Conservation (phyloP, 1,140 invertebrate species). For the Pantala flavescens region DNA sequence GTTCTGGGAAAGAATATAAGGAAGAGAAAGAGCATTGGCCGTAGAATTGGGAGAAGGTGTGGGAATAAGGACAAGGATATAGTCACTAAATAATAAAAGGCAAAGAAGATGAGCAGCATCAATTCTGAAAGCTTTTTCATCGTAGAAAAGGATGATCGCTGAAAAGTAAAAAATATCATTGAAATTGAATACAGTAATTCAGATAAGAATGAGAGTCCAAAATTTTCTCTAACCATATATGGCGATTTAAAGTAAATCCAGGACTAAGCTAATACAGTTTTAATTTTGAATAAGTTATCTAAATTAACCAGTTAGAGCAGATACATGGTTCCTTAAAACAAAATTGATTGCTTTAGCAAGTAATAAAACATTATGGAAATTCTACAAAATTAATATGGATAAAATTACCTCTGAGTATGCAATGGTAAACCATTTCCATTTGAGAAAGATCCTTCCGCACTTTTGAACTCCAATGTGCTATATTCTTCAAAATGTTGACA, state of each 20-base stretch:
- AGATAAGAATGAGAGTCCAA: too few species aligned
- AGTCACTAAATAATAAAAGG: conserved; percentile 38
- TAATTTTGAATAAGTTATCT: too few species aligned
- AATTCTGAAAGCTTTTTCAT: conserved; percentile 37
- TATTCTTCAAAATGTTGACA: conserved; percentile 45
- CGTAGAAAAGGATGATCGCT: conserved; percentile 44
- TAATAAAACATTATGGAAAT: too few species aligned
- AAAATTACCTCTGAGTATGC: conserved; percentile 45
- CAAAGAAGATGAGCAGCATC: conserved; percentile 38
- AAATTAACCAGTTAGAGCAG: too few species aligned
- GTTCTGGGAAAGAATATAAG: conserved; percentile 34
- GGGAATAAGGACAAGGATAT: conserved; percentile 28
- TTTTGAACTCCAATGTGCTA: conserved; percentile 37
- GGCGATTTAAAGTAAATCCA: too few species aligned
- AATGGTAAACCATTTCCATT: conserved; percentile 39
- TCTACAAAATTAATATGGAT: not conserved
- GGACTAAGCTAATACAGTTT: too few species aligned
- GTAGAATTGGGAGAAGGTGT: conserved; percentile 25
- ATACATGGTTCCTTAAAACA: too few species aligned
- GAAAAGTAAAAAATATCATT: conserved; percentile 23
- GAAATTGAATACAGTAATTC: too few species aligned
- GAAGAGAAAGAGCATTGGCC: conserved; percentile 37
- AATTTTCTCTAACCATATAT: too few species aligned
- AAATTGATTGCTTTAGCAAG: too few species aligned
- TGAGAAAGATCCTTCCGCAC: conserved; percentile 42